Percentiles rank a stretch among this genome's conserved stretches.
Evolutionary conservation across 2,888 invertebrate species (phyloP).

Genomic region (Polylopha cassiicola): DNA sequence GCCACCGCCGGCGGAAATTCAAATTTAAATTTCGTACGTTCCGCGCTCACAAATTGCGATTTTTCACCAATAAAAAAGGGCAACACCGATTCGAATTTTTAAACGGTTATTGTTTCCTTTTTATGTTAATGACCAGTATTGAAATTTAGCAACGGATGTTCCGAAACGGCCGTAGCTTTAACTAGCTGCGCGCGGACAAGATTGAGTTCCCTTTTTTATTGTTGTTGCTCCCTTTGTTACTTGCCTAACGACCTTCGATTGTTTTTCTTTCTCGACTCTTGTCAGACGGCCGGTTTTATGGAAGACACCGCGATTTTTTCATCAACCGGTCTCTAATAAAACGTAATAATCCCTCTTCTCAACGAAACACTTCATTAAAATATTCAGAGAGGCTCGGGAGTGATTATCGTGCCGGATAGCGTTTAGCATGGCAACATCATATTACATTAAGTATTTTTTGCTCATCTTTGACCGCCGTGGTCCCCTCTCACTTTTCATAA

Average conservation of each 20-base stretch:
- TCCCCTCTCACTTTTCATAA: slow-evolving; percentile 50
- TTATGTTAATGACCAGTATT: slow-evolving; percentile 73
- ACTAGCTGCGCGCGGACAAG: slow-evolving; percentile 53
- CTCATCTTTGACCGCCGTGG: slow-evolving; percentile 50
- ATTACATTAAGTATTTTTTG: slow-evolving; percentile 58
- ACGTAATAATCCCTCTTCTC: slow-evolving; percentile 54
- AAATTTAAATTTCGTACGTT: slow-evolving; percentile 67
- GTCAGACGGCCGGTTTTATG: slow-evolving; percentile 29
- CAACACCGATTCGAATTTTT: slow-evolving; percentile 65
- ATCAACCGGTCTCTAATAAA: slow-evolving; percentile 57
- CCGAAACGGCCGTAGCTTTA: slow-evolving; percentile 53
- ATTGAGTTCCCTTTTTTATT: slow-evolving; percentile 64
- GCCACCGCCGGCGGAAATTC: slow-evolving; percentile 57
- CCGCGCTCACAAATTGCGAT: slow-evolving; percentile 62
- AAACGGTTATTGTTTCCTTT: slow-evolving; percentile 75
- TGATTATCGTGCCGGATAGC: slow-evolving; percentile 65
- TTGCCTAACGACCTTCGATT: slow-evolving; percentile 49
- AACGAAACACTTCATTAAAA: slow-evolving; percentile 65
- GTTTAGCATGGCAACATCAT: slow-evolving; percentile 55
- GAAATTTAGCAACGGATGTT: slow-evolving; percentile 63
- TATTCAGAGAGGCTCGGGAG: slow-evolving; percentile 56
- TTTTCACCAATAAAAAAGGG: slow-evolving; percentile 67
- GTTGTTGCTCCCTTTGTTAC: slow-evolving; percentile 57
- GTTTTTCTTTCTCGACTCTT: slow-evolving; percentile 47
- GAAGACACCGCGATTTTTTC: slow-evolving; percentile 39